Base-by-base conservation (phyloP, 2,797 vertebrate species). In the Chrosomus eos region DNA sequence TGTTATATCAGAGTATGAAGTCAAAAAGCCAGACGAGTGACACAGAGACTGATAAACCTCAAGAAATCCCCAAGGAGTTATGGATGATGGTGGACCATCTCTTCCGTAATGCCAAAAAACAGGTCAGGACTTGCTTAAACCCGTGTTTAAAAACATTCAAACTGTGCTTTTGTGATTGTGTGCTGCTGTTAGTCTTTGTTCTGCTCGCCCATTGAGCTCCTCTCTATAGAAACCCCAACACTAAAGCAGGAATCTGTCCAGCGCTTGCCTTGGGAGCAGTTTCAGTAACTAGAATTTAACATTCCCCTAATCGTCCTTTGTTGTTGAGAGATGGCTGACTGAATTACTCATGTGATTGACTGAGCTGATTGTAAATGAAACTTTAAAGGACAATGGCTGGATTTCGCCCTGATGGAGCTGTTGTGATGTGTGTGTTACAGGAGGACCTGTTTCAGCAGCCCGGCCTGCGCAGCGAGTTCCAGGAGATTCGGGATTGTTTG, bases 371-470 rank as follows among this genome's bases (percentile, higher is more conserved):
- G 2, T 31, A 45, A 48, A 67, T 51, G 5, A 53, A 76, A 58
- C 7, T n/a, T 53, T 76, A 26, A 38, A 38, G 28, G 10, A 55
- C 66, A 70, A 26, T 81, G 80, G 0, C 51, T 81, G 80, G n/a
- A 81, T 33, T 28, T 81, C 51, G 38, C 4, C 31, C 2, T 45
- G 26, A 33, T 67, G 43, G 23, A 55, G 11, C n/a, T n/a, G n/a
- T 38, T 38, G 36, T 38, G 36, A 38, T 78, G 26, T 68, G 55
- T 87, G 53, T 82, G 14, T 94, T 96, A 60, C 92, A 99, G 98
- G 98, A 98, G 93, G 98, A 99, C 90, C 93, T 99, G 78, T 99
- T 99, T 93, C 98, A 99, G 91, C 98, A 99, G 78, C 98, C 98
- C 66, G 98, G 98, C 66, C 95, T 99, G 77, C 95, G 96, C 68